These are phyloP conservation scores for Ophion costatus DNA, from an alignment of 2,888 invertebrate genomes.

Conservation along the genomic window DNA sequence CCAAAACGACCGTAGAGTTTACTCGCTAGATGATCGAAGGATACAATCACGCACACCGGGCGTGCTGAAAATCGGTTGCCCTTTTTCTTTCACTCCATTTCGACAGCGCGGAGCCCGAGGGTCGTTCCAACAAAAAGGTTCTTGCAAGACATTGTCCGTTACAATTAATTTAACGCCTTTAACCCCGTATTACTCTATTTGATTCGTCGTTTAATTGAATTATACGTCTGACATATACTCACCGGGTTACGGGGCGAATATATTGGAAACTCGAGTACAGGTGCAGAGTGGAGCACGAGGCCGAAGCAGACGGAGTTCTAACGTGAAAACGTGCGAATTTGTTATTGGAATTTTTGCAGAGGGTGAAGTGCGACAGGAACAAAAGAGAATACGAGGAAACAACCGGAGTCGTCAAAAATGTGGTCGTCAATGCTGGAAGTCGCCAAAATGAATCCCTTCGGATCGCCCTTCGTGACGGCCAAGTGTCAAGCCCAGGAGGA, in stretches of 20 bases:
- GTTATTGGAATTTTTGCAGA: constrained; percentile 58
- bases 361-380: constrained; percentile 59
- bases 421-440: constrained; percentile 83
- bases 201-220: constrained; percentile 44
- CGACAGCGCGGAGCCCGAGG: constrained; percentile 73
- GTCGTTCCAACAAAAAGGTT: constrained; percentile 68
- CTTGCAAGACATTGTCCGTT: constrained; percentile 48
- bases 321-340: constrained; percentile 40
- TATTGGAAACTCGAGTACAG: constrained; percentile 1
- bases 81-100: constrained; percentile 76
- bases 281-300: constrained; percentile 4
- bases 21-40: constrained; percentile 35
- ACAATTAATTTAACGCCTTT: constrained; percentile 30
- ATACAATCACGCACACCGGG: constrained; percentile 58
- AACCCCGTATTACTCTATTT: not conserved
- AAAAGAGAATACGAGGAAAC: constrained; percentile 15
- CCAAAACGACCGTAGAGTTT: constrained; percentile 28
- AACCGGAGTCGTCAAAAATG: constrained; percentile 77
- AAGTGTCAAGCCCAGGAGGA: constrained; percentile 80
- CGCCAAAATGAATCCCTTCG: constrained; percentile 83
- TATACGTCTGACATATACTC: constrained; percentile 27
- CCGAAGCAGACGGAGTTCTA: constrained; percentile 35
- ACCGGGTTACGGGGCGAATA: not conserved
- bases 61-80: constrained; percentile 61
- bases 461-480: constrained; percentile 80